Conservation (phyloP, 2,797 vertebrate genomes). For the Mycteria americana region DNA sequence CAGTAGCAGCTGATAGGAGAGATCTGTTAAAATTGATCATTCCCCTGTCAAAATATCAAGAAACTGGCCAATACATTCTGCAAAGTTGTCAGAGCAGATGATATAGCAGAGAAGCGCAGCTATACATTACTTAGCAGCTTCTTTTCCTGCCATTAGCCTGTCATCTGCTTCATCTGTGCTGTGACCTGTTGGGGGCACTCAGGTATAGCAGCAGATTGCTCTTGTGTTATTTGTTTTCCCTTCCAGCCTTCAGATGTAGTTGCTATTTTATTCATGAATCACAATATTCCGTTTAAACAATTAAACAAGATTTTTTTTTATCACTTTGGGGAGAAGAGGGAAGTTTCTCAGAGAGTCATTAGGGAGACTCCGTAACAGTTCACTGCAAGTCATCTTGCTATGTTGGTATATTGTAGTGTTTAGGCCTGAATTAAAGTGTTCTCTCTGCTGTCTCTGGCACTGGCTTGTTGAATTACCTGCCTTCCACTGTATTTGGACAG, state of each 20-base stretch:
- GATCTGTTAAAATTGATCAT: slow-evolving; percentile 48
- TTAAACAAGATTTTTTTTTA: slow-evolving; percentile 25
- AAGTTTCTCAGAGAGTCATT: slow-evolving; percentile 37
- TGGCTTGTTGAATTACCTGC: neutral
- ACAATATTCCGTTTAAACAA: slow-evolving; percentile 30
- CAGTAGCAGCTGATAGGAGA: neutral
- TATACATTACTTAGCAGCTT: slow-evolving; percentile 16
- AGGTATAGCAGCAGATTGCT: slow-evolving; percentile 54
- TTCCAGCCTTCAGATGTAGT: slow-evolving; percentile 16
- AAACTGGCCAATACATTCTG: slow-evolving; percentile 39
- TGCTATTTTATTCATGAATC: slow-evolving; percentile 53
- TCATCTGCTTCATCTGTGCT: neutral
- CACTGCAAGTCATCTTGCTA: neutral
- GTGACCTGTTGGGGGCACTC: slow-evolving; percentile 70
- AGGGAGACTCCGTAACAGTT: neutral
- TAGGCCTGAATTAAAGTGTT: neutral
- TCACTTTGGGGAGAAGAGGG: neutral
- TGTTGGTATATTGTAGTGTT: neutral
- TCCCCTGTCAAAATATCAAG: slow-evolving; percentile 49
- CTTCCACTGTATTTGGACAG: neutral
- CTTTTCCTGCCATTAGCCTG: neutral
- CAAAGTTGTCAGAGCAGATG: slow-evolving; percentile 39
- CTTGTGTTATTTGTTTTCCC: neutral
- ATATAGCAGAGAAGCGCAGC: neutral
- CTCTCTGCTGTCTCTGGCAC: neutral